Evolutionary conservation across 2,113 vertebrate species (phyloP), one percentile per base, ranked within the genome.

Genomic region (Oncorhynchus clarkii): DNA sequence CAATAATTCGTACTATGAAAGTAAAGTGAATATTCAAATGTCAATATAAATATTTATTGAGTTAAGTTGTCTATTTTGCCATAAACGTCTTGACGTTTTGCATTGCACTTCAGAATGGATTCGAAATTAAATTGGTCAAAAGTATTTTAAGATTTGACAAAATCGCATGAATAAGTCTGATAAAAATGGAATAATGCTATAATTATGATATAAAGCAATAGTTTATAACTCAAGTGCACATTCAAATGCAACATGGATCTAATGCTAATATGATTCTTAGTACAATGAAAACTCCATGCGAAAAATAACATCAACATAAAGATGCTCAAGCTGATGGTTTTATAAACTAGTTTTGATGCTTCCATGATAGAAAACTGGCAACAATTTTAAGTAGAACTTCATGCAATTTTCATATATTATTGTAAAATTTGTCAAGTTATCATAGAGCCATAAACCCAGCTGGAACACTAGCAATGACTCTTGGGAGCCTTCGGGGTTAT

Each of bases 401-500:
- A 68, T 29, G 66, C 27, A 34, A 16, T 68, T 68, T 20, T 68
- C 16, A 13, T 34, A 26, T 31, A 39, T 34, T 34, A 39, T 68
- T 31, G 5, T 3, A 2, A n/a, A 18, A 68, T 34, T 6, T 68
- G 31, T 68, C 66, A 68, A 34, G 66, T 29, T 67, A 27, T 29
- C 31, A 68, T 68, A 39, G 29, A 68, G 12, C 13, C 29, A 68
- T 68, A n/a, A 68, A 68, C 29, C 4, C 29, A 68, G 29, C 18
- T 68, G 66, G 29, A 34, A 68, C 29, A 31, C 26, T 31, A 16
- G 64, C 27, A 31, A 31, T 66, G 64, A 31, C 26, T 26, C 65
- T 67, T 62, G n/a, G 51, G 67, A 66, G 70, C 59, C 45, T 76
- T 24, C 3, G 51, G 31, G 67, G 60, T 75, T 72, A 67, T 24